Percentiles rank a stretch among this genome's conserved stretches.
phyloP scores from a whole-genome alignment of 2,113 vertebrate genomes.

The Rhinolophus ferrumequinum region DNA sequence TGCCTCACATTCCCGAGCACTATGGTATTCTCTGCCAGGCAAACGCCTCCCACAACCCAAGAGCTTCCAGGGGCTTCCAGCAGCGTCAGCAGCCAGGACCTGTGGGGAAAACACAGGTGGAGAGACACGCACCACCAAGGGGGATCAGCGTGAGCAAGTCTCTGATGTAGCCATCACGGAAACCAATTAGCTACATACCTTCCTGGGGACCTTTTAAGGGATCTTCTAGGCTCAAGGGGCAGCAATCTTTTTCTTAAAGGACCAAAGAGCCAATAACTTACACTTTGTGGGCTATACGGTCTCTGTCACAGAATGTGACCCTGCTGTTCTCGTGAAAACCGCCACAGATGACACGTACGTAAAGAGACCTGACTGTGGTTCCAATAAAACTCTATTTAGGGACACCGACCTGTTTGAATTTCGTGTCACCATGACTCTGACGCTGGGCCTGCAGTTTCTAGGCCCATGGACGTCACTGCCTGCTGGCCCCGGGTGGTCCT shows the following conservation, averaged over 20 bases:
- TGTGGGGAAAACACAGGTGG: background rate
- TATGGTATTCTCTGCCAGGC: background rate
- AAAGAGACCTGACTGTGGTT: background rate
- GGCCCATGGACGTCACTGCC: background rate
- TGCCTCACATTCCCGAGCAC: background rate
- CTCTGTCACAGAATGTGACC: background rate
- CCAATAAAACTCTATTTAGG: background rate
- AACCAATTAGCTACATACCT: background rate
- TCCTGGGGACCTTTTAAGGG: background rate
- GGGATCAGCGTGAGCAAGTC: background rate
- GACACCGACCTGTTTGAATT: background rate
- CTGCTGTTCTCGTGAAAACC: background rate
- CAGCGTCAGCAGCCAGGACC: background rate
- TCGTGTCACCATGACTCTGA: background rate
- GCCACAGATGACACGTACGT: no score
- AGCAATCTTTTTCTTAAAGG: background rate
- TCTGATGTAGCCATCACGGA: accelerated
- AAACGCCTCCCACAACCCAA: accelerated
- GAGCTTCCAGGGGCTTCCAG: background rate
- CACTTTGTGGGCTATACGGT: accelerated
- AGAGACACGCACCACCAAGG: accelerated
- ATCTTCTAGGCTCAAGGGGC: background rate
- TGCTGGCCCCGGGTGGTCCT: background rate
- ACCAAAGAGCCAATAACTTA: background rate
- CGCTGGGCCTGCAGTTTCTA: background rate